Percentiles rank a stretch among this genome's conserved stretches.
Conservation (phyloP, 2,113 vertebrate species). For the Ranitomeya variabilis region DNA sequence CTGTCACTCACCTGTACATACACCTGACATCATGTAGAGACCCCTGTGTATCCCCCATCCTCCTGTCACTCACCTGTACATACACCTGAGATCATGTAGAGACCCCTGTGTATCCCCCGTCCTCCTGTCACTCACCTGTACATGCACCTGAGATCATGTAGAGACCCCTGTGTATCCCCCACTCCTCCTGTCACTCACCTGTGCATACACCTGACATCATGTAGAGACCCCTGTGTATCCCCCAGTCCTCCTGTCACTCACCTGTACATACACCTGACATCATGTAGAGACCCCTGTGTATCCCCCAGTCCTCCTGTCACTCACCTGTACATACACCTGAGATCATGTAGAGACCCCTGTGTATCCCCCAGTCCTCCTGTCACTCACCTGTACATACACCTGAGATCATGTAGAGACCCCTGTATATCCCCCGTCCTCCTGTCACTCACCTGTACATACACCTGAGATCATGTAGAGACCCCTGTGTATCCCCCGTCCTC, state of each 20-base stretch:
- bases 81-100: too few relatives aligned
- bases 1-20: background rate
- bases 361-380: background rate
- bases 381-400: background rate
- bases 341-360: background rate
- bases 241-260: too few relatives aligned
- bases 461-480: background rate
- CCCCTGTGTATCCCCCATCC: too few relatives aligned
- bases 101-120: background rate
- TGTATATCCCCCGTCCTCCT: background rate
- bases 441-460: background rate
- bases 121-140: background rate
- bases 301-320: background rate
- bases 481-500: background rate
- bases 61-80: too few relatives aligned
- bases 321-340: background rate
- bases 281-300: too few relatives aligned
- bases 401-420: background rate
- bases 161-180: background rate
- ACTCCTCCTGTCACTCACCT: constrained; percentile 7
- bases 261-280: too few relatives aligned
- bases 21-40: background rate
- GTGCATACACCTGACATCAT: constrained; percentile 4
- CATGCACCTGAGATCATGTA: too few relatives aligned
- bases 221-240: background rate